Base-by-base conservation (phyloP, 1,140 invertebrate species). In the Musca vetustissima region DNA sequence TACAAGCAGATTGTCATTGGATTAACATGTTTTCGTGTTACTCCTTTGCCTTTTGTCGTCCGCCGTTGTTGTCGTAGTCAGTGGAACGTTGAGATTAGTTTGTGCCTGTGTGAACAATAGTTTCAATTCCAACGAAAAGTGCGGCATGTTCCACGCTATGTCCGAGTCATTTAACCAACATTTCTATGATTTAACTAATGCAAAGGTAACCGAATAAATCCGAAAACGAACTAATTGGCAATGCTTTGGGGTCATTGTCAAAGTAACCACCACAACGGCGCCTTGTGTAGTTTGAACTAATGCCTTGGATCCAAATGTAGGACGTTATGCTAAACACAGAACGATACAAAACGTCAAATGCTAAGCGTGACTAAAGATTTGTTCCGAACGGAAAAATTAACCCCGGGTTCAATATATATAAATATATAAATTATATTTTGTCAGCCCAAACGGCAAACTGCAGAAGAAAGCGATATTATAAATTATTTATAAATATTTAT, bases 201-300 rank as follows among this genome's bases (percentile, higher is more conserved):
- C 36, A 61, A 43, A 61, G 57, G 21, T 61, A 36, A 61, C 36
- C 57, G 36, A 36, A 61, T 17, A 61, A 61, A 61, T 61, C 19
- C 57, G 43, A 61, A 66, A 53, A 32, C 13, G 32, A 61, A 36
- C 69, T 70, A 70, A 70, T 70, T 70, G 69, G 69, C 64, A 53
- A 70, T 61, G 69, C 64, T 67, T 66, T 49, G 61, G 50, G 69
- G 69, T 70, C 69, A 50, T 70, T 70, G 69, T 66, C 50, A 61
- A 49, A 25, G 49, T 57, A 36, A 24, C 14, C 17, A 55, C 22
- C 36, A 19, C 22, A 24, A 25, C 13, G 28, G 28, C 3, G 65
- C 14, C 17, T 24, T 50, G 49, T 9, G 21, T 19, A 49, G 24
- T 14, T 14, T 21, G 21, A 25, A 24, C 13, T 25, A n/a, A 24